Percentiles rank a stretch among this genome's conserved stretches.
Conservation (phyloP, 2,113 vertebrate genomes). For the Ceyx margarethae region DNA sequence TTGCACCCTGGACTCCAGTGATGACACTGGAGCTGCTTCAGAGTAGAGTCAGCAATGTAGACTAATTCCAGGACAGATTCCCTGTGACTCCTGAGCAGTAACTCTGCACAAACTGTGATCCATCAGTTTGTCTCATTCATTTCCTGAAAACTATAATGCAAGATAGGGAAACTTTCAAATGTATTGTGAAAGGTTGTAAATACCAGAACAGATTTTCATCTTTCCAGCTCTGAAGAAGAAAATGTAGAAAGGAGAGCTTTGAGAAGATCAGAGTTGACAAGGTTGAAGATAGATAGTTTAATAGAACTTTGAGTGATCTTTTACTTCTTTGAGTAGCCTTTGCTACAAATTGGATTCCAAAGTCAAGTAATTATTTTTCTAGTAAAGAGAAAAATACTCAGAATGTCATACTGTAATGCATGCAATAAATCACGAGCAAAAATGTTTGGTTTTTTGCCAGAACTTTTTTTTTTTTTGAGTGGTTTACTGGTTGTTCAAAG, state of each 20-base stretch:
- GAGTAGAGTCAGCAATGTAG: not conserved
- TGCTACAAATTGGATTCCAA: not conserved
- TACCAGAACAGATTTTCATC: not conserved
- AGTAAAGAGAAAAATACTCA: not conserved
- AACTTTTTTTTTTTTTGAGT: not conserved
- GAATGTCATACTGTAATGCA: not conserved
- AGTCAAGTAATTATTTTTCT: not conserved
- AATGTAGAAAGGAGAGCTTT: not conserved
- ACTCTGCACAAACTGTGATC: not conserved
- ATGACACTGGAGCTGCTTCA: not conserved
- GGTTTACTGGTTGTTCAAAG: not conserved
- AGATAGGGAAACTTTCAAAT: not conserved
- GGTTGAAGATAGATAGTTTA: not conserved
- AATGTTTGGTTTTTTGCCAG: not conserved
- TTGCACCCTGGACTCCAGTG: not conserved
- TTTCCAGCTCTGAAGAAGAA: not conserved
- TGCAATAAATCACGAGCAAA: not conserved
- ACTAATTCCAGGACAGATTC: not conserved
- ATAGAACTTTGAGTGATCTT: not conserved
- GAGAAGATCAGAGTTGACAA: not conserved
- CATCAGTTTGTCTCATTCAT: fast-evolving
- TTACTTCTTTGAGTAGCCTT: not conserved
- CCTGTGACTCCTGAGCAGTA: not conserved
- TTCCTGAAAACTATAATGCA: not conserved
- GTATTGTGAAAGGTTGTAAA: not conserved